phyloP scores from a whole-genome alignment of 2,797 vertebrate species.

The Scolopax rusticola region DNA sequence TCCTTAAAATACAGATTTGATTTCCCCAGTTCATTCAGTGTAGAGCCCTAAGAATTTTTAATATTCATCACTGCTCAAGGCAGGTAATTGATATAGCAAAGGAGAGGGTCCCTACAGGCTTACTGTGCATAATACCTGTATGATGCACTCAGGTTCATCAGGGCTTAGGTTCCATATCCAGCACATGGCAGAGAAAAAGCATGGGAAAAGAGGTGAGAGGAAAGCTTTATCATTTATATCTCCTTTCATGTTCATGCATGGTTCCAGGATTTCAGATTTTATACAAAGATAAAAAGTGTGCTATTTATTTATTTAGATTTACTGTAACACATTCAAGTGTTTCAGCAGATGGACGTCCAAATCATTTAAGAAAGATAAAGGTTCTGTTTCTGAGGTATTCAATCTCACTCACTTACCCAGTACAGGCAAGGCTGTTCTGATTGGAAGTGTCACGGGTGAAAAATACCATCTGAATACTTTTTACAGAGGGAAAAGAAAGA shows the following conservation, averaged over 20 bases:
- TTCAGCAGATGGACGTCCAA: neutral
- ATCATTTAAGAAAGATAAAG: neutral
- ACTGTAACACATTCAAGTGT: neutral
- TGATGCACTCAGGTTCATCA: neutral
- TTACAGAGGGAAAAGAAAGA: neutral
- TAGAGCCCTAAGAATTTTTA: neutral
- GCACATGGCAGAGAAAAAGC: neutral
- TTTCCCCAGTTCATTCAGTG: neutral
- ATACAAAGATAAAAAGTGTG: neutral
- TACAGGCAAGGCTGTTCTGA: neutral
- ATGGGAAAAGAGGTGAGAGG: neutral
- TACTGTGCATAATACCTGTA: neutral
- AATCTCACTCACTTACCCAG: neutral
- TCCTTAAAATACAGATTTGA: neutral
- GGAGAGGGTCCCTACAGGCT: neutral
- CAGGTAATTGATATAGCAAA: neutral
- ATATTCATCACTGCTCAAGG: neutral
- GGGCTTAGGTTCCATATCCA: neutral
- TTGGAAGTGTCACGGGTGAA: neutral
- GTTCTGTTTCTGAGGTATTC: neutral
- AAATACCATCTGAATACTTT: neutral
- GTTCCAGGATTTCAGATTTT: neutral
- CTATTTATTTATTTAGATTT: neutral
- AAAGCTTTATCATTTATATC: neutral
- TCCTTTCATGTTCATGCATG: neutral